A percentile compares a stretch with the other conserved stretches of the same genome.
phyloP scores from a whole-genome alignment of 2,797 vertebrate species.

The Artibeus jamaicensis region DNA sequence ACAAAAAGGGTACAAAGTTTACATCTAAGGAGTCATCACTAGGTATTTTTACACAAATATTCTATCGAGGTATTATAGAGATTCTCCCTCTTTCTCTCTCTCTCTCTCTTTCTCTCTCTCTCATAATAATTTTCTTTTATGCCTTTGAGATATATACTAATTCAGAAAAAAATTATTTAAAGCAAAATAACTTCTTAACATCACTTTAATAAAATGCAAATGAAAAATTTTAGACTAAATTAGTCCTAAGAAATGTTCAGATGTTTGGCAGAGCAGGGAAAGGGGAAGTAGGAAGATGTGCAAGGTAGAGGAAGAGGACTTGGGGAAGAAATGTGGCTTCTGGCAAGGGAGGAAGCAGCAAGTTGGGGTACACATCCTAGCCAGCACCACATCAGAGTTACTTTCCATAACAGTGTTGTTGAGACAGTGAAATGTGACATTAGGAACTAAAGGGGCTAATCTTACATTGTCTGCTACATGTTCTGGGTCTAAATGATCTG shows the following conservation, averaged over 20 bases:
- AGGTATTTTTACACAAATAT: slow-evolving; percentile 17
- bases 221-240: background rate
- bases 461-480: background rate
- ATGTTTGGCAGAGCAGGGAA: background rate
- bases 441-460: background rate
- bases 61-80: background rate
- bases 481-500: background rate
- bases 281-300: background rate
- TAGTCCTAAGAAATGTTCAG: background rate
- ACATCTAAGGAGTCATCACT: slow-evolving; percentile 27
- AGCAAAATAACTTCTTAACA: background rate
- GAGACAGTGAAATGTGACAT: background rate
- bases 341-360: background rate
- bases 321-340: background rate
- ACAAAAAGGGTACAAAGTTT: slow-evolving; percentile 50
- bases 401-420: background rate
- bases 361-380: background rate
- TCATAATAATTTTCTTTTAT: background rate
- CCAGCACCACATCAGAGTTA: background rate
- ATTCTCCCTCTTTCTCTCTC: background rate
- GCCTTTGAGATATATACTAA: background rate
- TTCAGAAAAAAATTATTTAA: background rate
- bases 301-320: background rate
- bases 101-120: background rate
- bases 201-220: background rate